A percentile compares a stretch with the other conserved stretches of the same genome.
These are phyloP conservation scores for Periplaneta americana DNA, from an alignment of 1,140 invertebrate species.

Conservation along the genomic window DNA sequence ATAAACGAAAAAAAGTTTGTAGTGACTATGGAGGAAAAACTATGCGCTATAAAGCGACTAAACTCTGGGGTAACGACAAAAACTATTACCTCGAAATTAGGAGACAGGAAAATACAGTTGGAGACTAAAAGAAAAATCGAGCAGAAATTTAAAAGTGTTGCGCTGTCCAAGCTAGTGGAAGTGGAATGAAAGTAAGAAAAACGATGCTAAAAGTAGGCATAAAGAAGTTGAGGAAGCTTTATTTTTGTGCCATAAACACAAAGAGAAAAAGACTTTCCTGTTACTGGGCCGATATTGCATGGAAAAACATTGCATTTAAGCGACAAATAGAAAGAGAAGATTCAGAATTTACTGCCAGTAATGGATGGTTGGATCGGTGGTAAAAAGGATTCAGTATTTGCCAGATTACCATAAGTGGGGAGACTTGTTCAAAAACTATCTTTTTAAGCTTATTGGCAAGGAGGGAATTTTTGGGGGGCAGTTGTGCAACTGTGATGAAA, in stretches of 20 bases:
- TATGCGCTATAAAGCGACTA: constrained; percentile 8
- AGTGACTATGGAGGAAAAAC: constrained; percentile 9
- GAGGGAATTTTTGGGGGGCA: constrained; percentile 1
- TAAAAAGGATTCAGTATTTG: constrained; percentile 24
- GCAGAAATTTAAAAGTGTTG: constrained; percentile 8
- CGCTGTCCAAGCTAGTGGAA: constrained; percentile 5
- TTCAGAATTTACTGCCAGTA: constrained; percentile 26
- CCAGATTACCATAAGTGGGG: constrained; percentile 21
- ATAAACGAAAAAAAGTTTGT: constrained; percentile 8
- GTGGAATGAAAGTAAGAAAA: constrained; percentile 13
- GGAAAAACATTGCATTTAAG: constrained; percentile 21
- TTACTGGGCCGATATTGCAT: constrained; percentile 25
- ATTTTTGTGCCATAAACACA: constrained; percentile 14
- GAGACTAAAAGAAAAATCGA: constrained; percentile 3
- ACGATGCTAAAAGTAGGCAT: constrained; percentile 15
- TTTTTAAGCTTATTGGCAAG: neutral
- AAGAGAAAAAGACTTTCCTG: constrained; percentile 19
- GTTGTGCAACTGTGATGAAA: no score
- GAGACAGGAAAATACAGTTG: constrained; percentile 2
- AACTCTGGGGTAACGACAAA: constrained; percentile 9
- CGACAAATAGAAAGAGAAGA: constrained; percentile 23
- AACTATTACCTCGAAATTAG: constrained; percentile 13
- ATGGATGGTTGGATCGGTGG: constrained; percentile 27
- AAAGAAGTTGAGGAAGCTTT: constrained; percentile 18
- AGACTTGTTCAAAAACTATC: constrained; percentile 5